These are phyloP conservation scores for Galago senegalensis DNA, from an alignment of 2,797 vertebrate species.

Conservation along the genomic window DNA sequence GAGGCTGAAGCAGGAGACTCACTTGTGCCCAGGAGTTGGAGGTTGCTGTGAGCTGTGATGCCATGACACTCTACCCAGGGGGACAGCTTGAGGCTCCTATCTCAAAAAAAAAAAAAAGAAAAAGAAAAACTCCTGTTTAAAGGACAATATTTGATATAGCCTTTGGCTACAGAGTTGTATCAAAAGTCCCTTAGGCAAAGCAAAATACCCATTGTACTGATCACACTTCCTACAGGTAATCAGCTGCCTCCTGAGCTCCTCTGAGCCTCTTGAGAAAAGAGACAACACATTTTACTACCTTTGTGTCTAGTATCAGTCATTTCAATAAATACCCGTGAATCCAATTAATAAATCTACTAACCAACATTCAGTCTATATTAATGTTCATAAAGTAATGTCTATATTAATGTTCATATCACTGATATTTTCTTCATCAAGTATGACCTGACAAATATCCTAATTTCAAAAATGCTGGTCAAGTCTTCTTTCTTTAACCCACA, in stretches of 20 bases:
- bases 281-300: not conserved
- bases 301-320: not conserved
- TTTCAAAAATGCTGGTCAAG: not conserved
- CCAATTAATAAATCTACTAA: not conserved
- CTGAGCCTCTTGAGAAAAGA: not conserved
- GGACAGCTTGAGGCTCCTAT: too few relatives aligned
- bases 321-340: slow-evolving; percentile 40
- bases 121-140: not conserved
- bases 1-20: too few relatives aligned
- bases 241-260: not conserved
- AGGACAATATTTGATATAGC: not conserved
- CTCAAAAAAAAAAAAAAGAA: too few relatives aligned
- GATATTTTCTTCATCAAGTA: not conserved
- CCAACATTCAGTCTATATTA: not conserved
- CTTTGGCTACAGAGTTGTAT: not conserved
- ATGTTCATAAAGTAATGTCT: slow-evolving; percentile 23
- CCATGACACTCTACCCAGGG: too few relatives aligned
- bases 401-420: not conserved
- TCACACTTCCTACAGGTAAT: not conserved
- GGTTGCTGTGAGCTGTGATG: too few relatives aligned
- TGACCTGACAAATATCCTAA: slow-evolving; percentile 22
- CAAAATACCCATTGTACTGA: not conserved
- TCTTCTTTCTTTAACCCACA: not conserved
- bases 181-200: not conserved
- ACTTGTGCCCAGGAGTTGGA: too few relatives aligned